phyloP scores from a whole-genome alignment of 1,140 invertebrate genomes.

The Drosophila pallidifrons region DNA sequence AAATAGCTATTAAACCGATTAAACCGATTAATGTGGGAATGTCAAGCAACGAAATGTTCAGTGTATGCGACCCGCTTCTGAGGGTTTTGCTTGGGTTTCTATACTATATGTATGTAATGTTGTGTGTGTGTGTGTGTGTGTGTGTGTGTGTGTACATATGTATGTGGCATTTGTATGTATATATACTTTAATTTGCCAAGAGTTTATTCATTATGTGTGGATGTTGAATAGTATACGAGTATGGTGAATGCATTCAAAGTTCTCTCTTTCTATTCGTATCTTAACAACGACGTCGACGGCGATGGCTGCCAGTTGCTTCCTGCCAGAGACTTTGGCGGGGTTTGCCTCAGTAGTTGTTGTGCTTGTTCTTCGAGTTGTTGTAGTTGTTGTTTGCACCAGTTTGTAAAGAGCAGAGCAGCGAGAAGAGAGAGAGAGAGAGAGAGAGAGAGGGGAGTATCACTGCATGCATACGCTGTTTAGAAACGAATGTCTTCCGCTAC shows the following conservation, averaged over 20 bases:
- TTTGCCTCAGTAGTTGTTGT: slow-evolving; percentile 20
- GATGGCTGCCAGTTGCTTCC: slow-evolving; percentile 50
- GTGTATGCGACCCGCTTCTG: too few species aligned
- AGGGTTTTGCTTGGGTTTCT: too few species aligned
- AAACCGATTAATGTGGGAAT: too few species aligned
- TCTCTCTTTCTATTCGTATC: slow-evolving; percentile 22
- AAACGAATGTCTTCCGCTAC: slow-evolving; percentile 59
- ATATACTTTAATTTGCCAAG: slow-evolving; percentile 53
- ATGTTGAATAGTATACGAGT: slow-evolving; percentile 37
- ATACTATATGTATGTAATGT: too few species aligned
- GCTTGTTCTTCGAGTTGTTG: slow-evolving; percentile 15
- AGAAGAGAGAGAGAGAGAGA: background rate
- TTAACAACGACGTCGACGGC: slow-evolving; percentile 35
- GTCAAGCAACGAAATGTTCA: too few species aligned
- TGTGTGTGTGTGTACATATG: too few species aligned
- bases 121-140: too few species aligned
- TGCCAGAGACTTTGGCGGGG: slow-evolving; percentile 40
- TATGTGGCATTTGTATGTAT: background rate
- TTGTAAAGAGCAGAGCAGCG: slow-evolving; percentile 13
- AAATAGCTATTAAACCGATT: too few species aligned
- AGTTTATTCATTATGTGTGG: slow-evolving; percentile 48
- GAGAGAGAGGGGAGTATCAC: slow-evolving; percentile 21
- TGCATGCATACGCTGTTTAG: slow-evolving; percentile 53
- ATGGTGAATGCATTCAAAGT: slow-evolving; percentile 33
- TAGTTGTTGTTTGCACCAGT: slow-evolving; percentile 36